Evolutionary conservation across 2,113 vertebrate genomes (phyloP).

Genomic region (Prunella fulvescens): DNA sequence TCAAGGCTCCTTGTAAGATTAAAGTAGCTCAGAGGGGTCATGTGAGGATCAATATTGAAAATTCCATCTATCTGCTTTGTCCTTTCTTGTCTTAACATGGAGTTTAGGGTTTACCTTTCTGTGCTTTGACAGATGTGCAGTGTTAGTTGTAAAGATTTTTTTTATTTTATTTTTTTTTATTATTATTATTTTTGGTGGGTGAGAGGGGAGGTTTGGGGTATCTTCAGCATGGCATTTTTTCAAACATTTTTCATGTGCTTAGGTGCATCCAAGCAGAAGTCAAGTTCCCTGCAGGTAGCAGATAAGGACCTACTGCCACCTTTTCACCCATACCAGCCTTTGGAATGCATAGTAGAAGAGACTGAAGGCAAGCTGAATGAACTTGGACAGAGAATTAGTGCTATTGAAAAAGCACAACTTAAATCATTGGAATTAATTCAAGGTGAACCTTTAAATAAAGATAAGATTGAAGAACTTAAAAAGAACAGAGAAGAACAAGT

Average conservation of each 20-base stretch:
- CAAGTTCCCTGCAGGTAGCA: slow-evolving; percentile 89
- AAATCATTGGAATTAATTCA: slow-evolving; percentile 98
- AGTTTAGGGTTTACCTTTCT: slow-evolving; percentile 34
- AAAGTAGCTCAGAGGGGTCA: not conserved
- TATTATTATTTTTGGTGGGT: slow-evolving; percentile 35
- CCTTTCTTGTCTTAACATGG: not conserved
- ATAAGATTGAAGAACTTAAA: slow-evolving; percentile 99
- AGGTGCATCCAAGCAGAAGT: slow-evolving; percentile 94
- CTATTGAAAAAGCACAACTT: slow-evolving; percentile 98
- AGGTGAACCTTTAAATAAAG: slow-evolving; percentile 99
- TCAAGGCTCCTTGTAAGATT: not conserved
- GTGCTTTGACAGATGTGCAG: slow-evolving; percentile 50
- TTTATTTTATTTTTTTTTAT: not conserved
- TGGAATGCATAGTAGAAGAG: slow-evolving; percentile 99
- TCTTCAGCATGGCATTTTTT: slow-evolving; percentile 83
- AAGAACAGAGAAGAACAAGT: slow-evolving; percentile 99
- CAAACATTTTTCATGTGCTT: slow-evolving; percentile 82
- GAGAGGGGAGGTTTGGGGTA: slow-evolving; percentile 64
- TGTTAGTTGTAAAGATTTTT: slow-evolving; percentile 19
- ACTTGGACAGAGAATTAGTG: slow-evolving; percentile 98
- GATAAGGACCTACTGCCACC: slow-evolving; percentile 92
- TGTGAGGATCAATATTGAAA: not conserved
- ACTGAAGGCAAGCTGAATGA: slow-evolving; percentile 99
- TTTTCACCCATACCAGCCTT: slow-evolving; percentile 97
- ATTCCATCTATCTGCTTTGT: slow-evolving; percentile 27